phyloP scores from a whole-genome alignment of 2,113 vertebrate genomes.

The Bos javanicus region DNA sequence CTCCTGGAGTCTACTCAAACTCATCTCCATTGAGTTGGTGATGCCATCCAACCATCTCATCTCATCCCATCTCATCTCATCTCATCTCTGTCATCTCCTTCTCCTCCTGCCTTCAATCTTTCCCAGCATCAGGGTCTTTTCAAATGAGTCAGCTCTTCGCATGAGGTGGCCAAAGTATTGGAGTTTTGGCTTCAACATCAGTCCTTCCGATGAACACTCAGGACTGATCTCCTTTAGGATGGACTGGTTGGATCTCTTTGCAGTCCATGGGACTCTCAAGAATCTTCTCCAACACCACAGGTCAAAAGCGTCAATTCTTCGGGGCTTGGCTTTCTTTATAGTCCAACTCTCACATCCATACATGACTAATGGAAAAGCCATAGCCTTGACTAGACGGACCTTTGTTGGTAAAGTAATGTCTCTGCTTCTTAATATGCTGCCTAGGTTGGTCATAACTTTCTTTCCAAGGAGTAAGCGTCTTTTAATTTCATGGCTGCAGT shows the following conservation, averaged over 20 bases:
- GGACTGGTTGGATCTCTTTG: background rate
- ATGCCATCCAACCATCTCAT: background rate
- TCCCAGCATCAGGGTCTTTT: background rate
- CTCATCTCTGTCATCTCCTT: background rate
- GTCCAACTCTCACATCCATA: background rate
- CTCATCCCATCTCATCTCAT: background rate
- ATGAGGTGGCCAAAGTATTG: background rate
- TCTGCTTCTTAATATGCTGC: background rate
- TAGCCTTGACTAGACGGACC: background rate
- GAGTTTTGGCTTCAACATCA: background rate
- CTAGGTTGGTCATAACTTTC: background rate
- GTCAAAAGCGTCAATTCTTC: background rate
- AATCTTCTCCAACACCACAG: background rate
- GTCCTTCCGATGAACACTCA: background rate
- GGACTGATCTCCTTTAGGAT: background rate
- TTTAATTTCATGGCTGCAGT: background rate
- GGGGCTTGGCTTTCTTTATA: background rate
- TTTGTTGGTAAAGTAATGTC: background rate
- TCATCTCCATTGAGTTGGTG: background rate
- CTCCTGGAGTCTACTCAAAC: background rate
- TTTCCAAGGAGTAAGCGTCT: background rate
- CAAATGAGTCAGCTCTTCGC: background rate
- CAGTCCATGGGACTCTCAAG: background rate
- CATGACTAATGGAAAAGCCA: background rate
- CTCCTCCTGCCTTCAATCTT: background rate